These are phyloP conservation scores for Acipenser ruthenus DNA, from an alignment of 2,797 vertebrate species.

Conservation along the genomic window DNA sequence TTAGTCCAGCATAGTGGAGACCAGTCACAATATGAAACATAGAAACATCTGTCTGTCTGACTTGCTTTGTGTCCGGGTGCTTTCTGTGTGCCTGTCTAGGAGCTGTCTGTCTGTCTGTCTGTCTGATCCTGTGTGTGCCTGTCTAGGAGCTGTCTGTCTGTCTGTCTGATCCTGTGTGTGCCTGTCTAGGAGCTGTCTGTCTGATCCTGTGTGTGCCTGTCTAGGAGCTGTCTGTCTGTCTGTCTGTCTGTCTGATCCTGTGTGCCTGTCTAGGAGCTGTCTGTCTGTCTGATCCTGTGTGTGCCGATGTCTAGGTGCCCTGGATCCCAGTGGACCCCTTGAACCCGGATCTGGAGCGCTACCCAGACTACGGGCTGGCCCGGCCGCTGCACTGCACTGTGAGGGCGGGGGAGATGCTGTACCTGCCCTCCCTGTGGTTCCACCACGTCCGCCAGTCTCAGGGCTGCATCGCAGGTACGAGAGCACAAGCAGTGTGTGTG, in stretches of 20 bases:
- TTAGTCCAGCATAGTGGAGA: neutral
- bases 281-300: conserved; percentile 32
- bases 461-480: conserved; percentile 84
- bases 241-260: too few relatives aligned
- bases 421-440: conserved; percentile 93
- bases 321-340: conserved; percentile 91
- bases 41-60: too few relatives aligned
- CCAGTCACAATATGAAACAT: too few relatives aligned
- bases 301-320: conserved; percentile 62
- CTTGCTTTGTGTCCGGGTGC: too few relatives aligned
- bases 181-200: too few relatives aligned
- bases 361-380: conserved; percentile 65
- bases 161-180: too few relatives aligned
- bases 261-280: too few relatives aligned
- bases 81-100: neutral
- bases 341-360: conserved; percentile 71
- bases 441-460: conserved; percentile 89
- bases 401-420: conserved; percentile 83
- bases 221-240: too few relatives aligned
- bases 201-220: too few relatives aligned
- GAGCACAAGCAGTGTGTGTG: too few relatives aligned
- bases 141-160: too few relatives aligned
- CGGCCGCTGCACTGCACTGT: conserved; percentile 70
- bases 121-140: neutral
- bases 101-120: neutral